Conservation (phyloP, 2,888 invertebrate species). For the Chrysodeixis includens region DNA sequence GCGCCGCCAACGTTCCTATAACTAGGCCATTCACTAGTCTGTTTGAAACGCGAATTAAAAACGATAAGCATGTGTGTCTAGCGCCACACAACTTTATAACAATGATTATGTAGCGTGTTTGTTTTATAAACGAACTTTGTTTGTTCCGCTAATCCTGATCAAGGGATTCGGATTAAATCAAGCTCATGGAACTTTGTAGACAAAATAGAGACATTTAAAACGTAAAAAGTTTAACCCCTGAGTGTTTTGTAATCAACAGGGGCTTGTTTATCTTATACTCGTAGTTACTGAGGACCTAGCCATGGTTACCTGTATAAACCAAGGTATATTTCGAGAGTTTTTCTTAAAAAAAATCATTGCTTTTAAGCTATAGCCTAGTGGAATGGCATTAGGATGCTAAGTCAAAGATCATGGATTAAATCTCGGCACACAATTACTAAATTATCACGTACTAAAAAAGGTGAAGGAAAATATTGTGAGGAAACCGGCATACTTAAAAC, state of each 20-base stretch:
- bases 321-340: too few relatives aligned
- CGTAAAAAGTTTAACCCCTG: background rate
- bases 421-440: too few relatives aligned
- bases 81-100: background rate
- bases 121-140: background rate
- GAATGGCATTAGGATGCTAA: too few relatives aligned
- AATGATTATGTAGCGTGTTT: slow-evolving; percentile 1
- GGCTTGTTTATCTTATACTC: background rate
- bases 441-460: too few relatives aligned
- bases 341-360: too few relatives aligned
- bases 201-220: background rate
- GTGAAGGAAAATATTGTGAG: too few relatives aligned
- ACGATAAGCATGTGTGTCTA: background rate
- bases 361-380: too few relatives aligned
- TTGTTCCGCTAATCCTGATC: background rate
- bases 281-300: background rate
- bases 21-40: too few relatives aligned
- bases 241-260: background rate
- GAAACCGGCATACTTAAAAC: too few relatives aligned
- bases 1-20: slow-evolving; percentile 3
- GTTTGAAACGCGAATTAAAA: background rate
- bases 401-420: too few relatives aligned
- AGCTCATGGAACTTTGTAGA: background rate
- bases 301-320: too few relatives aligned
- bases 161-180: background rate